Evolutionary conservation across 2,113 vertebrate genomes (phyloP).

Genomic region (Coryphaenoides rupestris): DNA sequence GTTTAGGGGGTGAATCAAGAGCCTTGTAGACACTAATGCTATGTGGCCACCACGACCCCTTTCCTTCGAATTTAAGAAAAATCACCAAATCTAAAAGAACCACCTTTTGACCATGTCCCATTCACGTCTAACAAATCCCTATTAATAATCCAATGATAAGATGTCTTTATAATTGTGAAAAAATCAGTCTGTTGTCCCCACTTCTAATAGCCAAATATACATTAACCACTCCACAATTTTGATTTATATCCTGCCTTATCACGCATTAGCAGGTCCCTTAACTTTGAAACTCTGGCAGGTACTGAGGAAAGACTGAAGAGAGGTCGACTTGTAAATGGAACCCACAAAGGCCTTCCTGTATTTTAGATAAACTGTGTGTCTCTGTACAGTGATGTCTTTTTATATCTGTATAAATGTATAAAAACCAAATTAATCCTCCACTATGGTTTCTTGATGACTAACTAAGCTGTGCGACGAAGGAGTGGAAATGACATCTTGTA

Average conservation of each 20-base stretch:
- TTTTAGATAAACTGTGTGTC: slow-evolving; percentile 64
- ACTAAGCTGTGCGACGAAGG: slow-evolving; percentile 27
- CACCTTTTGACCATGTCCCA: slow-evolving; percentile 44
- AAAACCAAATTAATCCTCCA: slow-evolving; percentile 39
- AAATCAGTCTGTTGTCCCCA: slow-evolving; percentile 26
- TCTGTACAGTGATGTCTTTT: slow-evolving; percentile 60
- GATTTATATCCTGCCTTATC: slow-evolving; percentile 63
- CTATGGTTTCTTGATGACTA: slow-evolving; percentile 33
- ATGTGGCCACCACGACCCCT: slow-evolving; percentile 7
- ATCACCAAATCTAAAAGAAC: slow-evolving; percentile 31
- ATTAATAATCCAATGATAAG: not conserved
- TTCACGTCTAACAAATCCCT: slow-evolving; percentile 36
- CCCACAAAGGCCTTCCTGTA: slow-evolving; percentile 56
- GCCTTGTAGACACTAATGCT: slow-evolving; percentile 31
- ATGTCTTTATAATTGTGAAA: not conserved
- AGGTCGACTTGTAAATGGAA: slow-evolving; percentile 62
- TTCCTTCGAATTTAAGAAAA: slow-evolving; percentile 32
- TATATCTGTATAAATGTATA: slow-evolving; percentile 67
- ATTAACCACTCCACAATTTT: slow-evolving; percentile 25
- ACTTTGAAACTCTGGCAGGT: slow-evolving; percentile 25
- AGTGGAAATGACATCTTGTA: slow-evolving; percentile 54
- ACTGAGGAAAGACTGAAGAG: slow-evolving; percentile 37
- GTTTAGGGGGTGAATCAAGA: slow-evolving; percentile 13
- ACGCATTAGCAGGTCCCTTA: slow-evolving; percentile 51
- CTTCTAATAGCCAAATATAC: slow-evolving; percentile 60